Conservation (phyloP, 2,113 vertebrate species). For the Todiramphus saurophagus region DNA sequence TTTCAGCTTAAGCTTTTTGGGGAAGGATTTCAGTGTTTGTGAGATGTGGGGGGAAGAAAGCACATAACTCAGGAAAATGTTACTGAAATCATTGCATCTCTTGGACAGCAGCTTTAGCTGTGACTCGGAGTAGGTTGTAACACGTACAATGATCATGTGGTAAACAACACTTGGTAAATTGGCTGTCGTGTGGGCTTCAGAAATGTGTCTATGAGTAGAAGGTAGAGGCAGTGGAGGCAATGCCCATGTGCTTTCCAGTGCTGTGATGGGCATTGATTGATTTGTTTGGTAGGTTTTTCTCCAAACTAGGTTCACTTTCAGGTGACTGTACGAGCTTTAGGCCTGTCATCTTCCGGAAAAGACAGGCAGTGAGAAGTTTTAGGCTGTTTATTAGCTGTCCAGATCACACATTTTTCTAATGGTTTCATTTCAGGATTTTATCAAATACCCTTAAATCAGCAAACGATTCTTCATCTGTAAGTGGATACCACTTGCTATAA, state of each 20-base stretch:
- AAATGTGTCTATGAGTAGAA: neutral
- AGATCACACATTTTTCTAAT: neutral
- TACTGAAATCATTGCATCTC: neutral
- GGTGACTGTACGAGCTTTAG: neutral
- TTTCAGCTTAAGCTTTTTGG: neutral
- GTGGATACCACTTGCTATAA: neutral
- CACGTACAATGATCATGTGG: neutral
- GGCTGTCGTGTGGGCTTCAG: neutral
- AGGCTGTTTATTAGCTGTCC: neutral
- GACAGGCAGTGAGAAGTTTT: neutral
- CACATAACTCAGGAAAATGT: fast-evolving
- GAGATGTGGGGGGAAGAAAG: neutral
- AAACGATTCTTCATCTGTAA: neutral
- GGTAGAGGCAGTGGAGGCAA: neutral
- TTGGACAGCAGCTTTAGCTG: neutral
- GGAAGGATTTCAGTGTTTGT: neutral
- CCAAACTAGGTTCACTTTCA: neutral
- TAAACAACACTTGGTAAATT: no score
- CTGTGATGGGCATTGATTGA: neutral
- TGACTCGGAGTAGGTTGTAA: neutral
- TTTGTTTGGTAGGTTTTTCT: neutral
- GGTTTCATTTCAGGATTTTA: neutral
- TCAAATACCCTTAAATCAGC: neutral
- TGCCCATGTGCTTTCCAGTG: neutral
- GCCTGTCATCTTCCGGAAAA: neutral